Evolutionary conservation across 2,888 invertebrate genomes (phyloP).

Genomic region (Lasioglossum lativentre): DNA sequence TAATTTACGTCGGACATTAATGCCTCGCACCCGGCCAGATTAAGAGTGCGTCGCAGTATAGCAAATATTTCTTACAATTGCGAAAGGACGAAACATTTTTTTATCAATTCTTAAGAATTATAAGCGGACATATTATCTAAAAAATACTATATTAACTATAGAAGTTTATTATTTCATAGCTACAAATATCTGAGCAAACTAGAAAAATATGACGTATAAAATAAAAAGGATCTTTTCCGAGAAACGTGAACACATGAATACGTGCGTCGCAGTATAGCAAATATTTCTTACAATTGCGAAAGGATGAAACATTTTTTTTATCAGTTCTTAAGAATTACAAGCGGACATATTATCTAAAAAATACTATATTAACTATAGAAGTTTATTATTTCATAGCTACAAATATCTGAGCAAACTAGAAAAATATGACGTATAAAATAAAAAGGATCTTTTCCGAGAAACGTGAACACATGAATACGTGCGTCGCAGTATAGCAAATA

Average conservation of each 20-base stretch:
- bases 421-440: too few relatives aligned
- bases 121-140: background rate
- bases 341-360: background rate
- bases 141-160: background rate
- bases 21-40: constrained; percentile 16
- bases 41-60: constrained; percentile 23
- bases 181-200: background rate
- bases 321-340: background rate
- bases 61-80: constrained; percentile 14
- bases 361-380: background rate
- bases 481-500: constrained; percentile 17
- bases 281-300: constrained; percentile 10
- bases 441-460: too few relatives aligned
- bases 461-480: too few relatives aligned
- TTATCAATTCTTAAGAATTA: background rate
- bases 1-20: constrained; percentile 57
- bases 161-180: too few relatives aligned
- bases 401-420: background rate
- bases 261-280: constrained; percentile 16
- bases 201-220: too few relatives aligned
- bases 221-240: too few relatives aligned
- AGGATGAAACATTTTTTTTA: constrained; percentile 12
- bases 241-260: too few relatives aligned
- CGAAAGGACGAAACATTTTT: constrained; percentile 14
- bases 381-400: too few relatives aligned